These are phyloP conservation scores for Perithous albicinctus DNA, from an alignment of 2,888 invertebrate genomes.

Conservation along the genomic window DNA sequence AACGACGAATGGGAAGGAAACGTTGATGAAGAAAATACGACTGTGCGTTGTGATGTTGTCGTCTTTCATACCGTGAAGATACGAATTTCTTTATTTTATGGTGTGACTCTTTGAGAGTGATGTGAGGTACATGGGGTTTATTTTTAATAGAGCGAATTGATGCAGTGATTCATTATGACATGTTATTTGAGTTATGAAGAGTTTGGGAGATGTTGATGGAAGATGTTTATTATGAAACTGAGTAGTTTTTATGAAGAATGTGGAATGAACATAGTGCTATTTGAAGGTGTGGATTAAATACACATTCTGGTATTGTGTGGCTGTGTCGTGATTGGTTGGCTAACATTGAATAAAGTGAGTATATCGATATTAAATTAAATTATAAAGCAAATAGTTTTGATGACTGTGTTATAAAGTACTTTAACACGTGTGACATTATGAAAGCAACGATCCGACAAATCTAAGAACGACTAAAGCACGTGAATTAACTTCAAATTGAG, in stretches of 20 bases:
- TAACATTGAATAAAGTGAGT: slow-evolving; percentile 12
- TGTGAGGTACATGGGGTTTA: background rate
- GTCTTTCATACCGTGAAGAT: background rate
- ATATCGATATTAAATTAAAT: background rate
- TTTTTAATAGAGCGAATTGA: background rate
- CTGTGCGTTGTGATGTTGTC: background rate
- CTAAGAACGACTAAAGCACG: too few relatives aligned
- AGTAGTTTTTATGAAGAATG: background rate
- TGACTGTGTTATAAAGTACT: background rate
- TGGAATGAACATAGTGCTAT: background rate
- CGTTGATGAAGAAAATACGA: background rate
- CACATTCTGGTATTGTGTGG: background rate
- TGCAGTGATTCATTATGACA: background rate
- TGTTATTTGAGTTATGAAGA: background rate
- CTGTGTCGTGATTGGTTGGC: background rate
- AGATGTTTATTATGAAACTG: background rate
- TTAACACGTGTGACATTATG: background rate
- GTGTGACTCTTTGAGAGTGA: slow-evolving; percentile 34
- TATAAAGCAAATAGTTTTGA: background rate
- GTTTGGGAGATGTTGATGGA: background rate
- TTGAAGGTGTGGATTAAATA: slow-evolving; percentile 10
- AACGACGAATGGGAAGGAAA: background rate
- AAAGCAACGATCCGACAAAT: background rate
- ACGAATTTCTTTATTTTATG: background rate
- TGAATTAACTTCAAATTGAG: background rate